These are phyloP conservation scores for Amazona ochrocephala DNA, from an alignment of 2,797 vertebrate genomes.

Conservation along the genomic window DNA sequence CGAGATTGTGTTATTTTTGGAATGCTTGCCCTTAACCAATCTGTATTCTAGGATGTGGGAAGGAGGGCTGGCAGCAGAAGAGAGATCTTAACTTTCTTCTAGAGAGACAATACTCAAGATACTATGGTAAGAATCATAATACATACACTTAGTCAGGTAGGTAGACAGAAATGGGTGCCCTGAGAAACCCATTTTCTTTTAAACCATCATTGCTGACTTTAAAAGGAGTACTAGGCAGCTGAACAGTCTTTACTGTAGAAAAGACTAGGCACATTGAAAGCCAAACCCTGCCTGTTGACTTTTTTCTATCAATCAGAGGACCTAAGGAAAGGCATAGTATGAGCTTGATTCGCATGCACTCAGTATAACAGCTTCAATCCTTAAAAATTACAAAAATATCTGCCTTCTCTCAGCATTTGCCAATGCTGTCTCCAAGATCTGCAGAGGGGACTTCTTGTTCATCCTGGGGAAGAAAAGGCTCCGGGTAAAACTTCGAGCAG, in stretches of 20 bases:
- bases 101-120: not conserved
- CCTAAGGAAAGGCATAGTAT: not conserved
- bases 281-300: not conserved
- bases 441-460: not conserved
- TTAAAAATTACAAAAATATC: not conserved
- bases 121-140: not conserved
- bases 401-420: not conserved
- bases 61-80: not conserved
- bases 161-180: not conserved
- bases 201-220: not conserved
- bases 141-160: accelerated
- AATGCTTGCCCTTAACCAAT: not conserved
- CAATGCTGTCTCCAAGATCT: not conserved
- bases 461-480: not conserved
- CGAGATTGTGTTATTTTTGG: not conserved
- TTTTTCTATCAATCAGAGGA: not conserved
- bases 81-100: not conserved
- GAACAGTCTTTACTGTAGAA: not conserved
- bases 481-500: not conserved
- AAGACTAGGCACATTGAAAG: not conserved
- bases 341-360: not conserved
- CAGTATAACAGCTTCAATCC: not conserved
- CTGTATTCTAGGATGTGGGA: not conserved
- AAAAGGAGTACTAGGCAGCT: not conserved
- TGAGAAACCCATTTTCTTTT: conserved; percentile 5